Evolutionary conservation across 2,113 vertebrate genomes (phyloP), one percentile per base, ranked within the genome.

Genomic region (Dicentrarchus labrax): DNA sequence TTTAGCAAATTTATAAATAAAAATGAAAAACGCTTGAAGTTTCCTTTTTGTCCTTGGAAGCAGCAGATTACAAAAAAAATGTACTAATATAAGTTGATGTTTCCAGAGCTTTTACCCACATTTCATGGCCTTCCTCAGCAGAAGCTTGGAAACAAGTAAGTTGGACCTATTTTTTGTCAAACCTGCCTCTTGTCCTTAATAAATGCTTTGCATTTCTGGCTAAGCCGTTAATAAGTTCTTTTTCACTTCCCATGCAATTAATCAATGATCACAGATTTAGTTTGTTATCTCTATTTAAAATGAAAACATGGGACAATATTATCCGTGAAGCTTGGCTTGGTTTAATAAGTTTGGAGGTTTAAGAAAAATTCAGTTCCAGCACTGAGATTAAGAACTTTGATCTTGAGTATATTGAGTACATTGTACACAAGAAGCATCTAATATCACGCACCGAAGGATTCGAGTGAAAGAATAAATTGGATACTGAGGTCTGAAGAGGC

Each of bases 401-500:
- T 74, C 47, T 47, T 61, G 57, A 56, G 22, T 36, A 50, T n/a
- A 41, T 15, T 36, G 45, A 19, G 5, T 8, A 11, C 3, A 56
- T 3, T 57, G 60, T 2, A 19, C 64, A 64, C 17, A 30, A 43
- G 47, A 54, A 43, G 39, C 45, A 36, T 56, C 53, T 68, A 36
- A 64, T 57, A 71, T 45, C 22, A 76, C 13, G 36, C 74, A 66
- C 9, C 68, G n/a, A 67, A 10, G 41, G 62, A 53, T 45, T 76
- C 3, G 4, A 80, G 47, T 79, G 13, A 71, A 54, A 73, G 12
- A 66, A 36, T 39, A 47, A 51, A 77, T 61, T 17, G 54, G 53
- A 70, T 22, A 38, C 30, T 13, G 62, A 76, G 8, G 19, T 54
- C 61, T 59, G 50, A 71, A 21, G 24, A 39, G 41, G 61, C 48